Evolutionary conservation across 2,797 vertebrate genomes (phyloP).

Genomic region (Diceros bicornis): DNA sequence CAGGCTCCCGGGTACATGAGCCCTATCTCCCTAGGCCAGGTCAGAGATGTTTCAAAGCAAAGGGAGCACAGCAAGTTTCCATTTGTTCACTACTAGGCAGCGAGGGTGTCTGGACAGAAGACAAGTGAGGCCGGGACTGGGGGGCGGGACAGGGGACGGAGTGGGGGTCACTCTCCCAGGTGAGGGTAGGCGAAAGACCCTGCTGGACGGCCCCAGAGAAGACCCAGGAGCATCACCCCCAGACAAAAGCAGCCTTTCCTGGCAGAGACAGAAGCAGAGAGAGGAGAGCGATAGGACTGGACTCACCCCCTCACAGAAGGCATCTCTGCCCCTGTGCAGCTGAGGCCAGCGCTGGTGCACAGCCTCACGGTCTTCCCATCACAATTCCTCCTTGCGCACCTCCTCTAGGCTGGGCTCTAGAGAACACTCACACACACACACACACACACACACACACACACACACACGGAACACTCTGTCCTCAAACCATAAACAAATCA

Average conservation of each 20-base stretch:
- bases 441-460: background rate
- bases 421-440: background rate
- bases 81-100: background rate
- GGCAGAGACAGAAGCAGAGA: background rate
- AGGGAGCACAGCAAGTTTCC: background rate
- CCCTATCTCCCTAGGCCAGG: background rate
- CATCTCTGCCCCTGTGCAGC: background rate
- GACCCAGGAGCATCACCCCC: background rate
- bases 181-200: background rate
- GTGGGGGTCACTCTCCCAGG: background rate
- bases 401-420: background rate
- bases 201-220: background rate
- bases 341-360: background rate
- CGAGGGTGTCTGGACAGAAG: background rate
- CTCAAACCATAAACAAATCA: background rate
- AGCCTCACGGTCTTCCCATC: background rate
- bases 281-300: background rate
- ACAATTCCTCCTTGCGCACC: background rate
- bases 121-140: background rate
- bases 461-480: background rate
- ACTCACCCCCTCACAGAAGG: background rate
- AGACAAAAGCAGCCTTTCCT: background rate
- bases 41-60: background rate
- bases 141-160: rapidly evolving
- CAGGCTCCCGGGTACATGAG: background rate